These are phyloP conservation scores for Bagarius yarrelli DNA, from an alignment of 2,113 vertebrate genomes.

Conservation along the genomic window DNA sequence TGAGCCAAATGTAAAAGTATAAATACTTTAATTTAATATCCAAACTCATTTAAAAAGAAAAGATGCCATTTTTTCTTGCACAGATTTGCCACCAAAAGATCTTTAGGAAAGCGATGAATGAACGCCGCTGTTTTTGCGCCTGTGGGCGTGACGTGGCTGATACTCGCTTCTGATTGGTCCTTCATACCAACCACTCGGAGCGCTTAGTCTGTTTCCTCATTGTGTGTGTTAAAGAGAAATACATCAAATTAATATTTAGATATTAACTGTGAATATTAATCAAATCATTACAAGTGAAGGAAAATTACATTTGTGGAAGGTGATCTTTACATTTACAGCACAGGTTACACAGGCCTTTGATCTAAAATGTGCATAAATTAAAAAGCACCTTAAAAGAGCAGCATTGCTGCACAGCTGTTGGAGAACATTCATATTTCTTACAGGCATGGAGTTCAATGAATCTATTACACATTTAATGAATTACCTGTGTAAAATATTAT, in stretches of 20 bases:
- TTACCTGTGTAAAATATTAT: not conserved
- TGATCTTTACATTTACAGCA: not conserved
- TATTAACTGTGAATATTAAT: not conserved
- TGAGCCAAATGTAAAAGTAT: not conserved
- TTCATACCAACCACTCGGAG: slow-evolving; percentile 60
- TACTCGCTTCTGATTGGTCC: slow-evolving; percentile 63
- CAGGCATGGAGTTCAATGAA: no score
- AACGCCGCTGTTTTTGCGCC: slow-evolving; percentile 61
- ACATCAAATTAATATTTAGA: not conserved
- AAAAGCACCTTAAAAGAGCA: no score
- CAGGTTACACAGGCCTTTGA: not conserved
- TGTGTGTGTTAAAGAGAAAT: not conserved
- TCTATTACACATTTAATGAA: no score
- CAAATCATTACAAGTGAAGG: not conserved
- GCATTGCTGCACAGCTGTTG: no score
- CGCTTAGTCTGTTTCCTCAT: slow-evolving; percentile 23
- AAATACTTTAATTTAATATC: not conserved
- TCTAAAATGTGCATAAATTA: no score
- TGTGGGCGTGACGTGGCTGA: slow-evolving; percentile 56
- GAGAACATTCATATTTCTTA: no score
- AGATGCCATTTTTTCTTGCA: slow-evolving; percentile 55
- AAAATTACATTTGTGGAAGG: not conserved
- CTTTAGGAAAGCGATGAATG: slow-evolving; percentile 69
- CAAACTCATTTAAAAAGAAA: no score
- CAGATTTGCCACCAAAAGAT: slow-evolving; percentile 67